phyloP scores from a whole-genome alignment of 2,113 vertebrate genomes.

The Calypte anna region DNA sequence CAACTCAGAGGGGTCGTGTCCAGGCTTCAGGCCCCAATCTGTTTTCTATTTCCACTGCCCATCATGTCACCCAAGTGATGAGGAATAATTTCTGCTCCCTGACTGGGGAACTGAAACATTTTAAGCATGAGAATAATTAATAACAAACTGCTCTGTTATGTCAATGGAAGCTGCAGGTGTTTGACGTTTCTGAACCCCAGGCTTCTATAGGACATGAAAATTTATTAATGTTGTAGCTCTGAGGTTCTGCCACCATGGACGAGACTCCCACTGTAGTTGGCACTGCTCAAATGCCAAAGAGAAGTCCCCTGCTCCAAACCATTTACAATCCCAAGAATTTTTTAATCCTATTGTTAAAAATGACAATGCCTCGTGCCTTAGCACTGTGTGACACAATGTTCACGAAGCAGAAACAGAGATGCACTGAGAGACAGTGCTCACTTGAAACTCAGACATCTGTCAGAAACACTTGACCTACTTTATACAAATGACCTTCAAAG shows the following conservation, averaged over 20 bases:
- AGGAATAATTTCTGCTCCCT: not conserved
- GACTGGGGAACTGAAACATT: not conserved
- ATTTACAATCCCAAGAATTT: not conserved
- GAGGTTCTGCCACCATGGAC: accelerated
- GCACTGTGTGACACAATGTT: slow-evolving; percentile 19
- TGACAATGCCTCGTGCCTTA: not conserved
- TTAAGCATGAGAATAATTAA: not conserved
- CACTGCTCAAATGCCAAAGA: not conserved
- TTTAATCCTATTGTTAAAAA: slow-evolving; percentile 36
- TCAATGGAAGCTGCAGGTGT: slow-evolving; percentile 33
- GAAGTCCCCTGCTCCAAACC: slow-evolving; percentile 3
- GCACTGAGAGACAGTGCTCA: not conserved
- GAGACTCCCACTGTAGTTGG: not conserved
- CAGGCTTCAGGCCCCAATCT: not conserved
- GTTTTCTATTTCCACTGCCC: not conserved
- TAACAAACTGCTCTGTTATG: not conserved
- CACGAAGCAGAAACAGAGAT: slow-evolving; percentile 14
- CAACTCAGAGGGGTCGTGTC: not conserved
- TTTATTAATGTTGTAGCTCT: not conserved
- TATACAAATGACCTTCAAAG: not conserved
- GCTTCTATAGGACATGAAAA: not conserved
- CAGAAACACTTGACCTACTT: not conserved
- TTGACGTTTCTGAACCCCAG: not conserved
- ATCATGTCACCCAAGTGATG: not conserved
- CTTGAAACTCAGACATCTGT: not conserved